A percentile compares a stretch with the other conserved stretches of the same genome.
Evolutionary conservation across 1,140 invertebrate species (phyloP).

Genomic region (Anoplophora glabripennis): DNA sequence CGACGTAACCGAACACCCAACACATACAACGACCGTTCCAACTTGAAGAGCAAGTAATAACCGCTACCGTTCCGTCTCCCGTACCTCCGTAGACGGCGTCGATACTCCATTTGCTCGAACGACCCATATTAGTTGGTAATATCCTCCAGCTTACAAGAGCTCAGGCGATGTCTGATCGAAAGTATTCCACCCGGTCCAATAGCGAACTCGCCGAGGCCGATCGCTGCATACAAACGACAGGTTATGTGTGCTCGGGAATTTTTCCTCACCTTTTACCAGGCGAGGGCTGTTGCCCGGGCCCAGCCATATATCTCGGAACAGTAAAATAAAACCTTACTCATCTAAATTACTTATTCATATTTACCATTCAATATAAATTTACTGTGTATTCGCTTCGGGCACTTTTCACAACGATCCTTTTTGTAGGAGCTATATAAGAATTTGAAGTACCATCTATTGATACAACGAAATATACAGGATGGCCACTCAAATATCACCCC

Average conservation of each 20-base stretch:
- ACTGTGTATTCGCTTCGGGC: too few relatives aligned
- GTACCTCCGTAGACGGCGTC: background rate
- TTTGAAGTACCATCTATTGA: too few relatives aligned
- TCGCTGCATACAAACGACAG: conserved; percentile 32
- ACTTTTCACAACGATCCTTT: too few relatives aligned
- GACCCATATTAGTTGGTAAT: conserved; percentile 26
- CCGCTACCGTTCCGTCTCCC: conserved; percentile 1
- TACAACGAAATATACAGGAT: too few relatives aligned
- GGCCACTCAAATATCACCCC: too few relatives aligned
- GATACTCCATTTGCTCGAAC: conserved; percentile 6
- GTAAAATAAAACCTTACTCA: too few relatives aligned
- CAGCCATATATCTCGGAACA: conserved; percentile 3
- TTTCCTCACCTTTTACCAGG: conserved; percentile 16
- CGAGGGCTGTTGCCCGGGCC: background rate
- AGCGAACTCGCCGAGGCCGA: conserved; percentile 22
- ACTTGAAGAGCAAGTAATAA: conserved; percentile 1
- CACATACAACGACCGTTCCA: too few relatives aligned
- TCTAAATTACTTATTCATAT: too few relatives aligned
- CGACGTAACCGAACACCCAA: too few relatives aligned
- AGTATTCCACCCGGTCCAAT: conserved; percentile 32
- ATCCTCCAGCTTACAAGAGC: conserved; percentile 24
- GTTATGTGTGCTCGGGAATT: conserved; percentile 23
- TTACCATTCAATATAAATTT: too few relatives aligned
- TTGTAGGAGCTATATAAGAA: too few relatives aligned
- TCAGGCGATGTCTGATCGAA: conserved; percentile 32